These are phyloP conservation scores for Orthonyx spaldingii DNA, from an alignment of 2,113 vertebrate genomes.

Conservation along the genomic window DNA sequence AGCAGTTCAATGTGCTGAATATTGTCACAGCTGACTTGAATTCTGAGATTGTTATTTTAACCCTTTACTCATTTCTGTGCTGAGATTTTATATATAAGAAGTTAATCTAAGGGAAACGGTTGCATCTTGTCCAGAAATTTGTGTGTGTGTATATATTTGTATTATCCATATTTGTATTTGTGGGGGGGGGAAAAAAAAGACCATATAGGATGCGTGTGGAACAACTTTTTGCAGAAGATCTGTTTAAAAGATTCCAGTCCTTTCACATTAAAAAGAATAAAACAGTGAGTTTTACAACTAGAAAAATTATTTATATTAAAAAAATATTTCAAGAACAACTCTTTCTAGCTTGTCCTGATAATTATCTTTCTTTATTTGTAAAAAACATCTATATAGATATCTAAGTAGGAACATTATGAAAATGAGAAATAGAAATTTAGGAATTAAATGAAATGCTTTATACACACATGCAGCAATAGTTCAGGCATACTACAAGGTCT, in stretches of 20 bases:
- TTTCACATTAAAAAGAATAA: not conserved
- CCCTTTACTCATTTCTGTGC: constrained; percentile 3
- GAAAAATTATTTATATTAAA: not conserved
- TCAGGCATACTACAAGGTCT: not conserved
- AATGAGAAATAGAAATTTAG: not conserved
- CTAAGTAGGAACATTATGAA: not conserved
- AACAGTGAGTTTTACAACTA: not conserved
- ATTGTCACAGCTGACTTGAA: constrained; percentile 58
- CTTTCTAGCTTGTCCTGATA: not conserved
- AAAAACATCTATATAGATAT: not conserved
- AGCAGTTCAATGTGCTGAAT: constrained; percentile 36
- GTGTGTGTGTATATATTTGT: not conserved
- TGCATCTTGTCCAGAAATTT: not conserved
- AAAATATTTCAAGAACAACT: not conserved
- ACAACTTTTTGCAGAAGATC: not conserved
- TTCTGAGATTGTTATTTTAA: constrained; percentile 54
- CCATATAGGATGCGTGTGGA: not conserved
- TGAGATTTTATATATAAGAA: not conserved
- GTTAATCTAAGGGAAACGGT: not conserved
- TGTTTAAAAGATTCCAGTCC: not conserved
- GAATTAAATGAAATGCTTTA: not conserved
- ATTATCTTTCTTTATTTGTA: not conserved
- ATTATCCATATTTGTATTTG: not conserved
- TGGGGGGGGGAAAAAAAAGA: not conserved
- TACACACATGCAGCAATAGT: not conserved